Conservation (phyloP, 2,888 invertebrate genomes). For the Drosophila aldrichi region DNA sequence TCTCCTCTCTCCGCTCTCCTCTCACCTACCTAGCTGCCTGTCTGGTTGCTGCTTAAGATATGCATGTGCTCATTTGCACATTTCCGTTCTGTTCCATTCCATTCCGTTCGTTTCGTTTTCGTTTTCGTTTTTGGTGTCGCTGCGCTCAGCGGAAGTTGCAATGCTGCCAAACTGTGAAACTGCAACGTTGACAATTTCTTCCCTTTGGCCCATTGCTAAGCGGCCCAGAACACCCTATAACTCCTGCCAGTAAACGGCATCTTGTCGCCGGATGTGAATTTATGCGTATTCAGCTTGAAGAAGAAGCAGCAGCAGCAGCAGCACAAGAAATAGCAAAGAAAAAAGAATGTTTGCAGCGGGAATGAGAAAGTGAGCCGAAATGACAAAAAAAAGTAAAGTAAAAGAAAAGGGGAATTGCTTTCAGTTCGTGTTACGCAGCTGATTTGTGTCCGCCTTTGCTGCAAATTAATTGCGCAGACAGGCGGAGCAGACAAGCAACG, state of each 20-base stretch:
- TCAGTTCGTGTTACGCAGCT: slow-evolving; percentile 59
- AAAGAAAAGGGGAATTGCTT: slow-evolving; percentile 48
- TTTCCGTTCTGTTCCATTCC: slow-evolving; percentile 67
- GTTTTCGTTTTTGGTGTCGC: slow-evolving; percentile 42
- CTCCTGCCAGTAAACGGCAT: slow-evolving; percentile 45
- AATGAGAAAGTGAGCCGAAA: not conserved
- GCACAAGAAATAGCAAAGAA: slow-evolving; percentile 17
- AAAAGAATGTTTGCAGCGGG: not conserved
- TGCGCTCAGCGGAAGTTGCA: slow-evolving; percentile 70
- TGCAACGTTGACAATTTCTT: slow-evolving; percentile 68
- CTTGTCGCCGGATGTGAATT: slow-evolving; percentile 80
- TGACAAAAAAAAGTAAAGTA: not conserved
- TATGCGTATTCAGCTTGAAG: slow-evolving; percentile 75
- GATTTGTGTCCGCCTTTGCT: slow-evolving; percentile 71
- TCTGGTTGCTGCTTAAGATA: slow-evolving; percentile 63
- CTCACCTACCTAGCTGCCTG: no score
- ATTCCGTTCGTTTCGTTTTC: slow-evolving; percentile 44
- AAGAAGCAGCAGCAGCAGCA: slow-evolving; percentile 24
- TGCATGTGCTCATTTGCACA: slow-evolving; percentile 80
- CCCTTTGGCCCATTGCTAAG: slow-evolving; percentile 30
- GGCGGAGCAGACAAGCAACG: slow-evolving; percentile 54
- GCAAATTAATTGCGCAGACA: slow-evolving; percentile 78
- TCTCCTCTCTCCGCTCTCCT: no score
- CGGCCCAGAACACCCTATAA: not conserved
- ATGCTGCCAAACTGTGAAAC: slow-evolving; percentile 75